Evolutionary conservation across 2,113 vertebrate genomes (phyloP).

Genomic region (Salvator merianae): DNA sequence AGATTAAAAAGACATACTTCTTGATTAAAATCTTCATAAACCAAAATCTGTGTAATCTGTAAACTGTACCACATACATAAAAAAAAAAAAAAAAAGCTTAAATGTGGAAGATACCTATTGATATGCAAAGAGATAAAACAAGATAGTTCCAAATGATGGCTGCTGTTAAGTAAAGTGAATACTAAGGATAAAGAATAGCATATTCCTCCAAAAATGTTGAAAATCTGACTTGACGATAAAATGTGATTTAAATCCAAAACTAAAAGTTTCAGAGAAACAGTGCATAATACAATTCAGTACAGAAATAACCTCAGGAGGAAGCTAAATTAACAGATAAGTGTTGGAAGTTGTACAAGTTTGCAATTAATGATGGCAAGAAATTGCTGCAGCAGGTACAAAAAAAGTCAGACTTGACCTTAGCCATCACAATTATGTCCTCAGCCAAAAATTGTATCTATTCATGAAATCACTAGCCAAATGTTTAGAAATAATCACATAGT

Average conservation of each 20-base stretch:
- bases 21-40: constrained; percentile 24
- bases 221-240: not conserved
- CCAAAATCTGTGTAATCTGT: constrained; percentile 27
- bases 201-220: not conserved
- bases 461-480: not conserved
- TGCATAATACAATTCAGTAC: not conserved
- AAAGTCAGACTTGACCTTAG: not conserved
- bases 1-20: constrained; percentile 30
- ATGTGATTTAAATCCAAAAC: not conserved
- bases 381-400: not conserved
- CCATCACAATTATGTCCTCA: not conserved
- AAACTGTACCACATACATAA: constrained; percentile 33
- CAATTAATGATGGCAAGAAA: constrained; percentile 3
- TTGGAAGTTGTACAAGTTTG: not conserved
- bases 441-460: not conserved
- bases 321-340: not conserved
- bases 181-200: not conserved
- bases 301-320: constrained; percentile 6
- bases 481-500: not conserved
- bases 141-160: not conserved
- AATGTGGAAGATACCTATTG: not conserved
- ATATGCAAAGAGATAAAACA: not conserved
- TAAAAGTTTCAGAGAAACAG: not conserved
- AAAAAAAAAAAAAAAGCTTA: too few species aligned
- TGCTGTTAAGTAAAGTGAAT: not conserved